Evolutionary conservation across 1,140 invertebrate genomes (phyloP), one percentile per base, ranked within the genome.

Genomic region (Anadara kagoshimensis): DNA sequence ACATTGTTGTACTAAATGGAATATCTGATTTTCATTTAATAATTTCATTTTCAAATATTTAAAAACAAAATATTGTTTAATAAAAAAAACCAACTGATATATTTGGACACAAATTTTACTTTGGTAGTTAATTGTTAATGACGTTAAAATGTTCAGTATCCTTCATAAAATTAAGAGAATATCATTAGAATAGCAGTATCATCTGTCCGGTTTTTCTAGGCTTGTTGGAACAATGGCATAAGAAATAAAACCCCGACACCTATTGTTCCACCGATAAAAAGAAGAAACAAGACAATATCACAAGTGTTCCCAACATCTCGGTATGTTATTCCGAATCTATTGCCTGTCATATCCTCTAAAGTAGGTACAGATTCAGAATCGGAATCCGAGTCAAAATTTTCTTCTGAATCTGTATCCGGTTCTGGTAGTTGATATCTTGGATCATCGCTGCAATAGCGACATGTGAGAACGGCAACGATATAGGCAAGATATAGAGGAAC

Each of bases 381-480:
- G 7, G 2, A 26, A 10, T 20, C 22, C 20, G 49, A 62, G 45
- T 53, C 58, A 12, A 29, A 24, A 18, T 51, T 61, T 11, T 61
- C 67, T 62, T 51, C 57, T 2, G 22, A 36, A 36, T 36, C 29
- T 7, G 29, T 36, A 36, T 36, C 24, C 26, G 56, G 44, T 22
- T 65, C 69, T 24, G 54, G n/a, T 12, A 18, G 14, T 7, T 74
- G 29, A 45, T 68, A 26, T 5, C 58, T 59, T 29, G 10, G 14
- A 36, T 61, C n/a, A 24, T 61, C 70, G 14, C 63, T 44, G 29
- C 73, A 75, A 20, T 70, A 57, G 14, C 73, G 67, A 43, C 68
- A 75, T 18, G 73, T 75, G 16, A 75, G n/a, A n/a, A 75, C 57
- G 20, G 61, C 73, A 45, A 66, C 47, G 1, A 75, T 61, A 36